Conservation (phyloP, 1,140 invertebrate species). For the Bombus impatiens region DNA sequence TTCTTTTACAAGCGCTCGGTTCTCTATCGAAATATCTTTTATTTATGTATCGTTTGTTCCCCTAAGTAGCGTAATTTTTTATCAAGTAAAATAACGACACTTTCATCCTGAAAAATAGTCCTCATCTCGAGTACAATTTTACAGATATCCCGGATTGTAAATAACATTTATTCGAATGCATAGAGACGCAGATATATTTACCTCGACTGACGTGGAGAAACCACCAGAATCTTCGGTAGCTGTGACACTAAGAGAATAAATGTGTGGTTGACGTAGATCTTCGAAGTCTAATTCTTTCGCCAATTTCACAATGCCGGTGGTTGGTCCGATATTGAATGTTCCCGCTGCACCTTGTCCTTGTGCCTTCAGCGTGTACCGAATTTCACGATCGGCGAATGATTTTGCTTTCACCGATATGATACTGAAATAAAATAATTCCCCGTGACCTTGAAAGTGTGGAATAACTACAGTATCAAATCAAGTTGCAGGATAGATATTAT, state of each 20-base stretch:
- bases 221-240: slow-evolving; percentile 97
- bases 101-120: too few species aligned
- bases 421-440: slow-evolving; percentile 80
- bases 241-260: slow-evolving; percentile 95
- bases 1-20: too few species aligned
- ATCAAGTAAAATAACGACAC: too few species aligned
- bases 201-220: slow-evolving; percentile 97
- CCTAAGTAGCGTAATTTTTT: too few species aligned
- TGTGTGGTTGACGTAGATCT: slow-evolving; percentile 95
- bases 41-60: too few species aligned
- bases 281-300: slow-evolving; percentile 98
- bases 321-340: slow-evolving; percentile 97
- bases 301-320: slow-evolving; percentile 95
- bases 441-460: neutral
- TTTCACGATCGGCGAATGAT: slow-evolving; percentile 97
- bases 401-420: slow-evolving; percentile 98
- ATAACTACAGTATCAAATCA: too few species aligned
- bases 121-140: too few species aligned
- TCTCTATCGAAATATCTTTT: too few species aligned
- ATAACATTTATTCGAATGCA: too few species aligned
- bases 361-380: slow-evolving; percentile 95
- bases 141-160: too few species aligned
- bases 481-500: too few species aligned
- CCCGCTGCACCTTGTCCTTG: slow-evolving; percentile 96
- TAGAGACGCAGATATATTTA: slow-evolving; percentile 73